phyloP scores from a whole-genome alignment of 2,888 invertebrate species.

The Acanthopleura granulata region DNA sequence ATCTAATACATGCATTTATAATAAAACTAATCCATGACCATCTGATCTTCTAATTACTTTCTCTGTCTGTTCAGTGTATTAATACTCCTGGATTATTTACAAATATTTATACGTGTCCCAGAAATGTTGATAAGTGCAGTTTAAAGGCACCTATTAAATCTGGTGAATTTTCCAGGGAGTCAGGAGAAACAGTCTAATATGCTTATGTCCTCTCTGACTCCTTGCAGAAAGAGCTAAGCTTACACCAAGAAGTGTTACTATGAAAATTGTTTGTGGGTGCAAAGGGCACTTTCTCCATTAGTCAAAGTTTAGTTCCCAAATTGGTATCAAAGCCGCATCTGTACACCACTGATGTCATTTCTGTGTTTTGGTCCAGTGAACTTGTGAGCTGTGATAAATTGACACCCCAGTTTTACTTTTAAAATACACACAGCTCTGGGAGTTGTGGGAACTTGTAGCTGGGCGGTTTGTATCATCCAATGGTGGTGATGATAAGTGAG shows the following conservation, averaged over 20 bases:
- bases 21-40: conserved; percentile 11
- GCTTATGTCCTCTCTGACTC: too few relatives aligned
- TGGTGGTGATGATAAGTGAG: too few relatives aligned
- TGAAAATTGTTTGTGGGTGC: too few relatives aligned
- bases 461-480: too few relatives aligned
- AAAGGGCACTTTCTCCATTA: too few relatives aligned
- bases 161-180: too few relatives aligned
- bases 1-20: background rate
- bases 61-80: background rate
- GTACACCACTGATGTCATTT: background rate
- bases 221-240: too few relatives aligned
- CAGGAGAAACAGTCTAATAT: too few relatives aligned
- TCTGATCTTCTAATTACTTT: conserved; percentile 7
- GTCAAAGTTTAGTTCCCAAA: too few relatives aligned
- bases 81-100: background rate
- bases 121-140: background rate
- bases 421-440: background rate
- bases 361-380: conserved; percentile 4
- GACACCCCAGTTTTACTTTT: background rate
- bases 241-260: too few relatives aligned
- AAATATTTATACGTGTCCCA: background rate
- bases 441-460: background rate
- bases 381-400: conserved; percentile 7
- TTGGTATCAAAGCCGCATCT: too few relatives aligned
- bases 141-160: background rate